Evolutionary conservation across 2,797 vertebrate genomes (phyloP), one percentile per base, ranked within the genome.

Genomic region (Gobio occitaniae): DNA sequence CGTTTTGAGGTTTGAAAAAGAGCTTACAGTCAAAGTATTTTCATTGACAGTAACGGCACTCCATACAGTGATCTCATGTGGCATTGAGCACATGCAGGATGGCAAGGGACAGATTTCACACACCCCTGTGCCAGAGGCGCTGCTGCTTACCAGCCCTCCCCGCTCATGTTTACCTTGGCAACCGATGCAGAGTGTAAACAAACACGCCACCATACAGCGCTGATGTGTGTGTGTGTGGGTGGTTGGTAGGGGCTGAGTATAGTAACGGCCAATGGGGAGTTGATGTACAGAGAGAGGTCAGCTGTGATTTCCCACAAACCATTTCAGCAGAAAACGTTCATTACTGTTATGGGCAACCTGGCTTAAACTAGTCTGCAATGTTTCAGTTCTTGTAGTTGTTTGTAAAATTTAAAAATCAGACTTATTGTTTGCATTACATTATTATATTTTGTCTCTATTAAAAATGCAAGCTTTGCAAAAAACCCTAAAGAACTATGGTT

Each of bases 111-210:
- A 4, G n/a, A 81, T 87, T 79, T 80, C 50, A 82, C 71, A 52
- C 59, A 75, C 50, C 66, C 21, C 7, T 71, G 63, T 79, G 78
- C 65, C 25, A 72, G 75, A 79, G 61, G 54, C 74, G 32, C 69
- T 59, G 66, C 56, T 77, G 76, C 81, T 84, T 48, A 82, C 4
- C 48, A 85, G 78, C 29, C 54, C 78, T 87, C 77, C 50, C 79
- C 38, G 63, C 75, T 86, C 80, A 12, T 84, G 25, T 80, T 84
- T 87, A 83, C 86, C 84, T 86, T 84, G 82, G 70, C 83, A 88
- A 87, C 76, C 4, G 61, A 70, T 3, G n/a, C 38, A 32, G 25
- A 44, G 70, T 83, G 61, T 80, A 89, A 89, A 89, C 82, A 89
- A 89, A 88, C 82, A 75, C 44, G 36, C 82, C 38, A 80, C 63